Evolutionary conservation across 2,888 invertebrate species (phyloP).

Genomic region (Mactromeris polynyma): DNA sequence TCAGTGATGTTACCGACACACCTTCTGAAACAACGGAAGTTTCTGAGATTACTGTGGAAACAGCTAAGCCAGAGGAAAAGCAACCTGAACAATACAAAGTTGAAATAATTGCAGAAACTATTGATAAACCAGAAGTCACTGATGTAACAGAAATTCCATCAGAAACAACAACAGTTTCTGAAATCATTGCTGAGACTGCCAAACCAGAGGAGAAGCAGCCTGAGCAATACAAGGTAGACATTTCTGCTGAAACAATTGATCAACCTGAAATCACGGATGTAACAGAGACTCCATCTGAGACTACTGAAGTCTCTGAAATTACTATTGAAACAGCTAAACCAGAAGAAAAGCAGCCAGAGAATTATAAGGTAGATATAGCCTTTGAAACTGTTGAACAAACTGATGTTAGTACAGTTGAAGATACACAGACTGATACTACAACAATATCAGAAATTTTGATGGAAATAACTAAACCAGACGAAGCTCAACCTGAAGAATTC

Average conservation of each 20-base stretch:
- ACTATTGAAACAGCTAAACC: conserved; percentile 46
- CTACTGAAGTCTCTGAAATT: conserved; percentile 48
- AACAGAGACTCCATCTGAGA: conserved; percentile 58
- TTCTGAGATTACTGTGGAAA: conserved; percentile 45
- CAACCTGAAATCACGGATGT: conserved; percentile 41
- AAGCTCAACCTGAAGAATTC: conserved; percentile 43
- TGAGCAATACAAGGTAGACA: conserved; percentile 51
- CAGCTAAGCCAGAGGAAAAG: conserved; percentile 41
- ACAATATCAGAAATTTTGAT: conserved; percentile 55
- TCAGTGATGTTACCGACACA: conserved; percentile 52
- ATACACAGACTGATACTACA: conserved; percentile 46
- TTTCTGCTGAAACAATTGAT: conserved; percentile 45
- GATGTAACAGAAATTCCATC: conserved; percentile 45
- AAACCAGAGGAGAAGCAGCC: conserved; percentile 47
- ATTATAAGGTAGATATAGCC: conserved; percentile 43
- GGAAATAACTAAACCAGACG: conserved; percentile 55
- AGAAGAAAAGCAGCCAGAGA: conserved; percentile 45
- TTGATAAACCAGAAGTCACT: conserved; percentile 44
- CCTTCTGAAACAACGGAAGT: conserved; percentile 35
- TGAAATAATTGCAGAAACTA: conserved; percentile 41
- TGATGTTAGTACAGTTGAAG: conserved; percentile 50
- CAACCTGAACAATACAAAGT: conserved; percentile 49
- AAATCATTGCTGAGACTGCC: conserved; percentile 49
- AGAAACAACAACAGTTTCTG: conserved; percentile 20
- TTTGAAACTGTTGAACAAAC: conserved; percentile 44